A percentile compares a stretch with the other conserved stretches of the same genome.
Evolutionary conservation across 2,888 invertebrate species (phyloP).

Genomic region (Taenaris catops): DNA sequence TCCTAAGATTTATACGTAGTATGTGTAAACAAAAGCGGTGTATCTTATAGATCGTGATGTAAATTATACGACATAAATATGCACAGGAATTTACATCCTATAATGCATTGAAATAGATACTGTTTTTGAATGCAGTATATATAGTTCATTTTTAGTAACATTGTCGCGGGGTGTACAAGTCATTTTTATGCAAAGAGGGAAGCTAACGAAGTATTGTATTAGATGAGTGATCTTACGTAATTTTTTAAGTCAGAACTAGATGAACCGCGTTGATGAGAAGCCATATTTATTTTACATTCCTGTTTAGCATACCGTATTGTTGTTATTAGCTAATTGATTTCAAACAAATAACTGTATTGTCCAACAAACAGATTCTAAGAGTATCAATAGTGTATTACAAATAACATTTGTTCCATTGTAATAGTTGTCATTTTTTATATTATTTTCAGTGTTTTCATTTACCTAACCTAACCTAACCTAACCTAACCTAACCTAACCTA

Average conservation of each 20-base stretch:
- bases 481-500: too few relatives aligned
- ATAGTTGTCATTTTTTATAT: too few relatives aligned
- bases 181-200: constrained; percentile 38
- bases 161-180: constrained; percentile 33
- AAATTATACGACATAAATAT: constrained; percentile 8
- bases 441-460: too few relatives aligned
- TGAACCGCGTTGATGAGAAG: constrained; percentile 40
- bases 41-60: constrained; percentile 5
- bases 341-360: too few relatives aligned
- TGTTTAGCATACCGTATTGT: not conserved
- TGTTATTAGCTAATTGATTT: too few relatives aligned
- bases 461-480: too few relatives aligned
- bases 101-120: not conserved
- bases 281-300: constrained; percentile 28
- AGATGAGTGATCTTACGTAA: constrained; percentile 42
- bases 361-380: too few relatives aligned
- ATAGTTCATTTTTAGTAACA: constrained; percentile 2
- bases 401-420: too few relatives aligned
- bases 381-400: too few relatives aligned
- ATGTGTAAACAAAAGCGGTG: constrained; percentile 57
- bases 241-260: constrained; percentile 44
- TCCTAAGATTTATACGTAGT: constrained; percentile 57
- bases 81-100: constrained; percentile 14
- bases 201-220: constrained; percentile 68
- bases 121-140: constrained; percentile 10